A percentile compares a stretch with the other conserved stretches of the same genome.
Conservation (phyloP, 2,113 vertebrate species). For the Lagenorhynchus albirostris region DNA sequence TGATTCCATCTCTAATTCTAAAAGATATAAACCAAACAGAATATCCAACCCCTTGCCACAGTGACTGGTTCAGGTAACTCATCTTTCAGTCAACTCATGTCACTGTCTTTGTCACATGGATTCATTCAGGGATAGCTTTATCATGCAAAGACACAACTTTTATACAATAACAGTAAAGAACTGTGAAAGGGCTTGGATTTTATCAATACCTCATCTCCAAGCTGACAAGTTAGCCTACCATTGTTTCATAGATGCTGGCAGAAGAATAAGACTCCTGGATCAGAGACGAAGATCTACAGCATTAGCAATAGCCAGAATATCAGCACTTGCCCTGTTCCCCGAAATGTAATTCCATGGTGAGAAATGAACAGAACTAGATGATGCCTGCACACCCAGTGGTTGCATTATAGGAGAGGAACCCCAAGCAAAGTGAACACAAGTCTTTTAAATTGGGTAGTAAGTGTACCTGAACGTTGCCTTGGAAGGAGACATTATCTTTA, state of each 20-base stretch:
- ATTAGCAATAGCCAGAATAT: neutral
- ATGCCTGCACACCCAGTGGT: neutral
- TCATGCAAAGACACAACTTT: neutral
- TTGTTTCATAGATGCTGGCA: neutral
- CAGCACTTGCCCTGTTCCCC: neutral
- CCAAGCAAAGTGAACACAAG: neutral
- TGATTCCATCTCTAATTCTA: neutral
- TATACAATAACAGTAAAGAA: neutral
- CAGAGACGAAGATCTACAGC: neutral
- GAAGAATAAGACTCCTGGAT: neutral
- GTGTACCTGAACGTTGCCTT: neutral
- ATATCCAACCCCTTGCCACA: neutral
- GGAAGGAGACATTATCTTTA: neutral
- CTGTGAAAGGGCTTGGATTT: neutral
- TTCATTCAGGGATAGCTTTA: neutral
- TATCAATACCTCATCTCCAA: neutral
- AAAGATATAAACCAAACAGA: neutral
- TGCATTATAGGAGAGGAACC: neutral
- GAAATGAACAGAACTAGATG: neutral
- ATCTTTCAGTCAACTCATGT: neutral
- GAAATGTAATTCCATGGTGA: neutral
- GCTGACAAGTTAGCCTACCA: neutral
- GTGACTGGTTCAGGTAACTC: neutral
- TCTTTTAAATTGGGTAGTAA: neutral
- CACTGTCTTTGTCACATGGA: neutral